These are phyloP conservation scores for Nomada goodeniana DNA, from an alignment of 2,888 invertebrate species.

Conservation along the genomic window DNA sequence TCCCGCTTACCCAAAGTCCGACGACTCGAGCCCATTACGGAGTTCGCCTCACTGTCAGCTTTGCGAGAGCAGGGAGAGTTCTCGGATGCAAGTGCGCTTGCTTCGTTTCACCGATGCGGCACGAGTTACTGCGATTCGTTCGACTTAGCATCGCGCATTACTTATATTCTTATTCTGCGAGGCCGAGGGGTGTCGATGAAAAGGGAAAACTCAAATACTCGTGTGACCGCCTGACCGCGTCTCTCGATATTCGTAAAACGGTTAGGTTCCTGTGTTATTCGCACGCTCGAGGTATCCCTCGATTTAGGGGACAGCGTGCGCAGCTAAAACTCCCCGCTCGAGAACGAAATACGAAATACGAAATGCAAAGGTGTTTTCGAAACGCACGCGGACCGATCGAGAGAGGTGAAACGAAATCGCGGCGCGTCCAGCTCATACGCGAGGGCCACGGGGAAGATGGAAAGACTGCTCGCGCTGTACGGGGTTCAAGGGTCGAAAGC, in stretches of 20 bases:
- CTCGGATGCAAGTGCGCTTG: not conserved
- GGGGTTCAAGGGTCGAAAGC: not conserved
- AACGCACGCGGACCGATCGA: not conserved
- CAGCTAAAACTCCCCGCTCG: not conserved
- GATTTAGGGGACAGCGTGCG: not conserved
- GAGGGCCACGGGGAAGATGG: no score
- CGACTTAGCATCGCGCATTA: conserved; percentile 9
- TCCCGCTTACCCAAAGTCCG: no score
- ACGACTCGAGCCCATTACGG: no score
- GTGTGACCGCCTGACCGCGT: conserved; percentile 77
- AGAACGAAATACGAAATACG: not conserved
- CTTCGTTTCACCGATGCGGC: not conserved
- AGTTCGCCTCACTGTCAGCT: no score
- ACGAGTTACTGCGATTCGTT: not conserved
- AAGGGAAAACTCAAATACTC: conserved; percentile 72
- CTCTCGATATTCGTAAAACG: conserved; percentile 30
- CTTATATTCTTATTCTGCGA: conserved; percentile 27
- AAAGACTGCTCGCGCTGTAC: not conserved
- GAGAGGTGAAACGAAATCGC: no score
- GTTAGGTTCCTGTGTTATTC: not conserved
- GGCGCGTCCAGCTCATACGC: not conserved
- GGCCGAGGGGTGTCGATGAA: not conserved
- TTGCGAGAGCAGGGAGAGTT: no score
- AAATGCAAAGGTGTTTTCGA: not conserved
- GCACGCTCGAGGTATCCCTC: conserved; percentile 10